Evolutionary conservation across 1,140 invertebrate species (phyloP), one percentile per base, ranked within the genome.

Genomic region (Nasonia giraulti): DNA sequence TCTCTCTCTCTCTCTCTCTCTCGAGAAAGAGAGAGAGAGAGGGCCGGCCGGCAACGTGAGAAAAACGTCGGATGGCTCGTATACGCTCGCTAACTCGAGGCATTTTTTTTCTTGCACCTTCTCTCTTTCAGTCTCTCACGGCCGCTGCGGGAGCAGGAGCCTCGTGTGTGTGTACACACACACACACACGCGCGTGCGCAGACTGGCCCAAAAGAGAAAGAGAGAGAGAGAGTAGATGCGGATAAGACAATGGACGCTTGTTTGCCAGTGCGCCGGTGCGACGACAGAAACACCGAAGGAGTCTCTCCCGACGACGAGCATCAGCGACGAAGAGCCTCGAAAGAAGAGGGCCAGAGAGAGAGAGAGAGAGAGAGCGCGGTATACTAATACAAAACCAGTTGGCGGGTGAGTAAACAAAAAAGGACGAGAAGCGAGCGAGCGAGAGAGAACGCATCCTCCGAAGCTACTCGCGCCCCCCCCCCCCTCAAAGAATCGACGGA

Each of bases 351-450:
- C 85, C 85, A 75, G 87, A 87, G 82, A 89, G 85, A 86, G 89
- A 88, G 37, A 87, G 33, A 87, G 71, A 69, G 86, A 37, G 5
- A 3, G 33, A 3, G 85, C 50, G 14, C 85, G 87, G 87, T 91
- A 91, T 91, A 93, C 83, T 80, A 85, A 85, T 84, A 85, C 91
- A 91, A 93, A 93, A 93, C 92, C 92, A 92, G 92, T 93, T 93
- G 91, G 92, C 91, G 91, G 90, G 92, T 93, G 92, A 92, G 92
- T 92, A 93, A 92, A 93, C 91, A 93, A 93, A 93, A 93, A 93
- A 93, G 91, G 90, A 92, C 89, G 89, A 91, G 89, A 89, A 90
- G 89, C 90, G 91, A 23, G 50, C 10, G 40, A 44, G 40, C 6
- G 40, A 44, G 40, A 44, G 40, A 44, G 73, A 33, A 92, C 89